Conservation (phyloP, 2,113 vertebrate genomes). For the Triplophysa dalaica region DNA sequence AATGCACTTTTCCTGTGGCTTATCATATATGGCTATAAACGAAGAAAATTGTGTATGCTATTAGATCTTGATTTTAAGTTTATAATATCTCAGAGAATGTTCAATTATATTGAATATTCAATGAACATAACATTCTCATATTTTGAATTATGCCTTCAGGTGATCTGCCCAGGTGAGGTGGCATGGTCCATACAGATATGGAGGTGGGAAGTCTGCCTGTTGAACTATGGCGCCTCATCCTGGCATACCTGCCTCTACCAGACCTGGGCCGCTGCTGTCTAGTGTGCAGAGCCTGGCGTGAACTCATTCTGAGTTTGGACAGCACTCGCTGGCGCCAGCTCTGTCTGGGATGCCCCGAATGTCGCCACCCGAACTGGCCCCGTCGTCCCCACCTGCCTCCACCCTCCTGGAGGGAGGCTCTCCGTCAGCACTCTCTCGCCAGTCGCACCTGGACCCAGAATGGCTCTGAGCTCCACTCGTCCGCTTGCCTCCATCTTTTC, state of each 20-base stretch:
- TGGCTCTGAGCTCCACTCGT: conserved; percentile 75
- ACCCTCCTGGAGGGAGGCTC: conserved; percentile 81
- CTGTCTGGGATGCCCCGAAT: conserved; percentile 79
- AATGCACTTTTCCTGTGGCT: no score
- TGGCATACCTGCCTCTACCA: conserved; percentile 81
- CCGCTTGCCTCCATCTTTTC: conserved; percentile 81
- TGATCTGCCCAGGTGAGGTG: conserved; percentile 18
- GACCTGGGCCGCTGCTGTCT: conserved; percentile 86
- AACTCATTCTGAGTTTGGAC: conserved; percentile 86
- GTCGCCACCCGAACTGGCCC: conserved; percentile 88
- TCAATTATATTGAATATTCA: no score
- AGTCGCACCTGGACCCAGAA: conserved; percentile 84
- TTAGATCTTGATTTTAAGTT: no score
- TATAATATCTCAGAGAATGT: no score
- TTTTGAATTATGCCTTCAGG: not conserved
- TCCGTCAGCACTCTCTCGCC: conserved; percentile 81
- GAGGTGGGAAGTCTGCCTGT: conserved; percentile 75
- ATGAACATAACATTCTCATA: no score
- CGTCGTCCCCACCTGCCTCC: conserved; percentile 79
- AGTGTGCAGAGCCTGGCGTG: conserved; percentile 83
- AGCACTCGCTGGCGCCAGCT: conserved; percentile 89
- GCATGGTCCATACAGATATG: conserved; percentile 68
- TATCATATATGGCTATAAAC: no score
- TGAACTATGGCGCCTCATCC: conserved; percentile 85
- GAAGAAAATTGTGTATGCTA: no score